Evolutionary conservation across 2,113 vertebrate species (phyloP).

Genomic region (Gnathonemus echidnorhynchus): DNA sequence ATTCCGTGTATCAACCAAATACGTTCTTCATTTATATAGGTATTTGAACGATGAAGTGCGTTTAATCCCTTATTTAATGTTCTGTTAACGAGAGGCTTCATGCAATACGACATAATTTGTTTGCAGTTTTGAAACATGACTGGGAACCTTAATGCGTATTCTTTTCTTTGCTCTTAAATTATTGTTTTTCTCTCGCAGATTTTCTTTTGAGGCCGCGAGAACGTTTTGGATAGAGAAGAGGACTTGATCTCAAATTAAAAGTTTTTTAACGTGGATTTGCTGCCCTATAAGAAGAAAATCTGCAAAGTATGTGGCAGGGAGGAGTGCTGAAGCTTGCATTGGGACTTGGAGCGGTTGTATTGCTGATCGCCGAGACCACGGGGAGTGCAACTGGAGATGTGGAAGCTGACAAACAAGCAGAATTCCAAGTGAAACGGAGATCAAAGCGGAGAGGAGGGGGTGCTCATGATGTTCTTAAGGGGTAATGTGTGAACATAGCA

Average conservation of each 20-base stretch:
- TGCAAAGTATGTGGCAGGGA: conserved; percentile 59
- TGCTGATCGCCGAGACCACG: conserved; percentile 54
- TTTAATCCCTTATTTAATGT: conserved; percentile 28
- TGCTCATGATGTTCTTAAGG: conserved; percentile 80
- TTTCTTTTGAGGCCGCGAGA: not conserved
- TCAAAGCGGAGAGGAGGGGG: conserved; percentile 83
- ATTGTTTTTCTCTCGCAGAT: conserved; percentile 12
- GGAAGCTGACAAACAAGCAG: conserved; percentile 52
- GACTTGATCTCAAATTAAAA: conserved; percentile 27
- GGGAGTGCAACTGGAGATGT: conserved; percentile 48
- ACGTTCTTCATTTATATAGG: not conserved
- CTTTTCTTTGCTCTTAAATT: conserved; percentile 7
- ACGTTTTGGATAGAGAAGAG: conserved; percentile 53
- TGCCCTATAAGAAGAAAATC: conserved; percentile 29
- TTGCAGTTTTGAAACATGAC: conserved; percentile 11
- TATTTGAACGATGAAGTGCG: not conserved
- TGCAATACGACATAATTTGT: not conserved
- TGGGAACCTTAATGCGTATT: not conserved
- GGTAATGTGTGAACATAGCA: conserved; percentile 59
- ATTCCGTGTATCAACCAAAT: not conserved
- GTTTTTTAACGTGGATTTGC: not conserved
- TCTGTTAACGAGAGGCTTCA: conserved; percentile 23
- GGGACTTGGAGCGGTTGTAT: conserved; percentile 66
- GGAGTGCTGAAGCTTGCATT: conserved; percentile 70
- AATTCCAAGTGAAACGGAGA: conserved; percentile 70